These are phyloP conservation scores for Diploptera punctata DNA, from an alignment of 2,888 invertebrate species.

Conservation along the genomic window DNA sequence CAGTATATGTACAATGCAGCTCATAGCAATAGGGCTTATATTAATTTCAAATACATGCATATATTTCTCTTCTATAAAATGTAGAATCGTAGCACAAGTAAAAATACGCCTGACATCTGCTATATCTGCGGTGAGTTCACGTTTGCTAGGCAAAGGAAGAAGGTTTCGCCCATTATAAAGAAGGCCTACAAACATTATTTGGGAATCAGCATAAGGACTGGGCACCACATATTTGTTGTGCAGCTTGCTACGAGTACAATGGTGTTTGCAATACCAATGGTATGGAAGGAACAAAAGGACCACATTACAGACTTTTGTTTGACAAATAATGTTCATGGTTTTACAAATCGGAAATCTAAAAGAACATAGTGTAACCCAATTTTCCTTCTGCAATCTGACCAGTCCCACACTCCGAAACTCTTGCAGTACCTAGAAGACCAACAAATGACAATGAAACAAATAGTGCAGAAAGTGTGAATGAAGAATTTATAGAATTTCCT, in stretches of 20 bases:
- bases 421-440: not conserved
- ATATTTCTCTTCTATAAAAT: not conserved
- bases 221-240: not conserved
- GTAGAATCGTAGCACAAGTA: not conserved
- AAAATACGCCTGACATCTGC: not conserved
- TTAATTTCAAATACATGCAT: not conserved
- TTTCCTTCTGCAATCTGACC: no score
- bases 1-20: not conserved
- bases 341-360: not conserved
- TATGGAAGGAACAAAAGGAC: not conserved
- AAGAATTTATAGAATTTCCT: not conserved
- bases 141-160: not conserved
- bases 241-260: not conserved
- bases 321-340: not conserved
- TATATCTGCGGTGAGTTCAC: not conserved
- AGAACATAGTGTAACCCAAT: not conserved
- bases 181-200: not conserved
- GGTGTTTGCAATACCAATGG: not conserved
- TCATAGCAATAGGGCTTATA: not conserved
- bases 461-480: not conserved
- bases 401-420: not conserved
- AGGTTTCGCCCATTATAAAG: not conserved
- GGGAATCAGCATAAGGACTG: not conserved
- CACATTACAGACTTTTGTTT: not conserved
- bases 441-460: no score